These are phyloP conservation scores for Orussus abietinus DNA, from an alignment of 1,140 invertebrate genomes.

Conservation along the genomic window DNA sequence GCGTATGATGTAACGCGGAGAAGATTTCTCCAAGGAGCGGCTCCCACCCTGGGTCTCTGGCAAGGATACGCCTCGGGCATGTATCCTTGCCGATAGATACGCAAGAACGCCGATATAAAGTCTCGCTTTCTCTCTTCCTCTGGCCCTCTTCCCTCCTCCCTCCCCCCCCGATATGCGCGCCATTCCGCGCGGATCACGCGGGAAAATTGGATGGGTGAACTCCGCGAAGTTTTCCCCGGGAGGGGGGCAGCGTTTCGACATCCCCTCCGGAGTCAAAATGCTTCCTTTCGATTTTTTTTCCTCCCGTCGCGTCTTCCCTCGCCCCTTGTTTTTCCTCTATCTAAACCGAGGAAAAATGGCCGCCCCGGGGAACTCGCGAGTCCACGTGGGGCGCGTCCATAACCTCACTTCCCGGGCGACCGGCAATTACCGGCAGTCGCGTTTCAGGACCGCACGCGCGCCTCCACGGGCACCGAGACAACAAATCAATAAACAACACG, in stretches of 20 bases:
- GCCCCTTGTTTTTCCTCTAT: not conserved
- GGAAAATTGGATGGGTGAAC: conserved; percentile 28
- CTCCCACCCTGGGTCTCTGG: too few relatives aligned
- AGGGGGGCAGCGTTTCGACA: not conserved
- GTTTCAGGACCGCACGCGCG: conserved; percentile 29
- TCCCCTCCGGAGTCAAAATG: conserved; percentile 1
- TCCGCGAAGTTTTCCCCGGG: conserved; percentile 5
- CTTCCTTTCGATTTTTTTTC: not conserved
- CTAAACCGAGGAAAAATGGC: conserved; percentile 23
- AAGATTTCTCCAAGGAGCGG: conserved; percentile 45
- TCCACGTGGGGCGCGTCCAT: conserved; percentile 8
- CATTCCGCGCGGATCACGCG: conserved; percentile 16
- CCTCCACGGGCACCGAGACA: conserved; percentile 41
- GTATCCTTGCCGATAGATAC: not conserved
- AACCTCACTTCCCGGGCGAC: conserved; percentile 19
- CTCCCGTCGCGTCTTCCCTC: not conserved
- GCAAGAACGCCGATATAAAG: too few relatives aligned
- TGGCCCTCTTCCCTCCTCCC: not conserved
- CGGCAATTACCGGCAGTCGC: conserved; percentile 40
- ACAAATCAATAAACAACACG: conserved; percentile 50
- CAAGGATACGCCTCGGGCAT: conserved; percentile 5
- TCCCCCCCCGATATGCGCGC: not conserved
- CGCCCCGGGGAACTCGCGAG: conserved; percentile 1
- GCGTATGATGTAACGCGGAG: conserved; percentile 34
- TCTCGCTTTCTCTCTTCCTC: too few relatives aligned